These are phyloP conservation scores for Leptobrachium leishanense DNA, from an alignment of 2,113 vertebrate species.

Conservation along the genomic window DNA sequence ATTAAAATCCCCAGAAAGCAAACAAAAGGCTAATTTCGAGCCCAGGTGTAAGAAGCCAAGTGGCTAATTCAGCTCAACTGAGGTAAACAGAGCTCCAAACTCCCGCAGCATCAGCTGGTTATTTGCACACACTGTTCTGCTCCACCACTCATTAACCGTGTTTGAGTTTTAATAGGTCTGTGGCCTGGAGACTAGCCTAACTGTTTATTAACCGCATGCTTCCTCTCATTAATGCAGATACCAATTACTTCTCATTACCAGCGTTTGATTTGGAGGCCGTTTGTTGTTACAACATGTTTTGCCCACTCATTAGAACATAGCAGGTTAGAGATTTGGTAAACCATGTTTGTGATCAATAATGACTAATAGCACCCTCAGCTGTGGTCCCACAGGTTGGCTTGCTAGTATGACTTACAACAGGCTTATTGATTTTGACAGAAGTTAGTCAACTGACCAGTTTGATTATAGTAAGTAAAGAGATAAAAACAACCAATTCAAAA, in stretches of 20 bases:
- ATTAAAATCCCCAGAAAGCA: background rate
- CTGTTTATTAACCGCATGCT: slow-evolving; percentile 82
- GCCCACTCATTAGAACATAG: slow-evolving; percentile 53
- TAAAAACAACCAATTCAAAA: too few relatives aligned
- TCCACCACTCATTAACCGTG: slow-evolving; percentile 86
- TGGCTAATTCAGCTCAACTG: slow-evolving; percentile 64
- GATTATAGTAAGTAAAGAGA: too few relatives aligned
- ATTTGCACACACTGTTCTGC: slow-evolving; percentile 77
- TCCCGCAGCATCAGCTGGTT: slow-evolving; percentile 68
- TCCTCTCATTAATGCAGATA: slow-evolving; percentile 83
- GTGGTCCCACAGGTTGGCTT: too few relatives aligned
- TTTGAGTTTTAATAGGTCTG: slow-evolving; percentile 86
- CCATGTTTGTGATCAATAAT: background rate
- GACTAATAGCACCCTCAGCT: background rate
- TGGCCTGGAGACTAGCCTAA: slow-evolving; percentile 78
- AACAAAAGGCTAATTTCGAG: background rate
- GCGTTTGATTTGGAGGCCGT: slow-evolving; percentile 61
- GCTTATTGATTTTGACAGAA: too few relatives aligned
- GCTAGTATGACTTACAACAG: too few relatives aligned
- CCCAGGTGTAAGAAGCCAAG: slow-evolving; percentile 29
- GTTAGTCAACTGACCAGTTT: too few relatives aligned
- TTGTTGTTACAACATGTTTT: slow-evolving; percentile 56
- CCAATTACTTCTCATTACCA: slow-evolving; percentile 81
- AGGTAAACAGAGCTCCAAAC: slow-evolving; percentile 65
- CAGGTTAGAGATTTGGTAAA: background rate